Percentiles rank a stretch among this genome's conserved stretches.
Conservation (phyloP, 2,797 vertebrate species). For the Tokudaia tokunoshimensis region DNA sequence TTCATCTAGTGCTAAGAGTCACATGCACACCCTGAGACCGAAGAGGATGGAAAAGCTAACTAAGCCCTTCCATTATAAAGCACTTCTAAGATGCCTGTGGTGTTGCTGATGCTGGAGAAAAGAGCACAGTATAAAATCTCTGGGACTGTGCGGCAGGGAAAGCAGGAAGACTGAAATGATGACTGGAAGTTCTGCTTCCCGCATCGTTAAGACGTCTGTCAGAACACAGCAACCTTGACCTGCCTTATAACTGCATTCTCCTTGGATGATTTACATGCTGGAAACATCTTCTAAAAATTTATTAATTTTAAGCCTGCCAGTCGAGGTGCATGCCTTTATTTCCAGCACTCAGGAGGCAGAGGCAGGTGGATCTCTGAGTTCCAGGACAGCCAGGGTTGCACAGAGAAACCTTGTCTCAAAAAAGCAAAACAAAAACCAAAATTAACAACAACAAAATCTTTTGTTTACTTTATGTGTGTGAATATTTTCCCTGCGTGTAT, state of each 20-base stretch:
- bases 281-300: background rate
- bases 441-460: background rate
- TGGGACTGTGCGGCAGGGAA: background rate
- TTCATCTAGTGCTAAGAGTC: background rate
- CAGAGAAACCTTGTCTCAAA: background rate
- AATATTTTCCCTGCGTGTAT: background rate
- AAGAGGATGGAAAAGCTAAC: background rate
- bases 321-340: background rate
- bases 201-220: background rate
- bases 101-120: background rate
- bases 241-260: background rate
- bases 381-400: background rate
- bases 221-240: background rate
- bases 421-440: background rate
- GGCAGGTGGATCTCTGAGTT: background rate
- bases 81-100: background rate
- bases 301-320: background rate
- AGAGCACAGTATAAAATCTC: background rate
- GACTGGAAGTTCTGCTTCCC: background rate
- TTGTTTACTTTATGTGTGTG: background rate
- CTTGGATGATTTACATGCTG: background rate
- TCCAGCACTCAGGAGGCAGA: background rate
- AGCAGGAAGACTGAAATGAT: background rate
- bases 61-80: background rate
- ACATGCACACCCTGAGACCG: background rate